Conservation (phyloP, 2,797 vertebrate species). For the Benthosema pterotum region DNA sequence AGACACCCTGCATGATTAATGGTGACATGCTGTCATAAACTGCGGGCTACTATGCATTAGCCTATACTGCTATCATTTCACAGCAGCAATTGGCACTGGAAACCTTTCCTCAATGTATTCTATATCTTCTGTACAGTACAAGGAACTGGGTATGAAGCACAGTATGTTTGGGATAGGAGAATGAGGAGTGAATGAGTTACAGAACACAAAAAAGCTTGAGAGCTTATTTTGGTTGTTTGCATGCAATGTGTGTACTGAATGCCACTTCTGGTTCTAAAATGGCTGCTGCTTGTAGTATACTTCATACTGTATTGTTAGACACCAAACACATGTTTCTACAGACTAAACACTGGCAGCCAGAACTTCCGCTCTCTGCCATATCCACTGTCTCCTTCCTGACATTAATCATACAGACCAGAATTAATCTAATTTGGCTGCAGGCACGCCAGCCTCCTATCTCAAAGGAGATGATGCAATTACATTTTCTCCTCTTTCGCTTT, state of each 20-base stretch:
- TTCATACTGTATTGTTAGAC: too few species aligned
- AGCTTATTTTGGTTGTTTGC: too few species aligned
- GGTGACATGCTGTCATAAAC: slow-evolving; percentile 39
- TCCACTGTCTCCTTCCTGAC: slow-evolving; percentile 39
- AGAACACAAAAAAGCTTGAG: too few species aligned
- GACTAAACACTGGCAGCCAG: slow-evolving; percentile 29
- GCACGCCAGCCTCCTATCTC: slow-evolving; percentile 32
- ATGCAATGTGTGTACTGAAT: too few species aligned
- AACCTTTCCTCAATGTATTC: slow-evolving; percentile 14
- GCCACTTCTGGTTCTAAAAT: slow-evolving; percentile 3
- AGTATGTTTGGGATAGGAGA: slow-evolving; percentile 41
- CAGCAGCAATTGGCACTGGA: slow-evolving; percentile 9
- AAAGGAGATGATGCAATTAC: slow-evolving; percentile 54
- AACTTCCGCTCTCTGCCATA: slow-evolving; percentile 45
- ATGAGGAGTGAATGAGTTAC: neutral
- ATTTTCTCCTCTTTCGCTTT: slow-evolving; percentile 43
- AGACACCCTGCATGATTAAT: slow-evolving; percentile 26
- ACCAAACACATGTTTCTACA: slow-evolving; percentile 22
- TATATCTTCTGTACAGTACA: neutral
- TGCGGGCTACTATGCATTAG: slow-evolving; percentile 20
- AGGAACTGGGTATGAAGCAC: slow-evolving; percentile 38
- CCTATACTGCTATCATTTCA: slow-evolving; percentile 11
- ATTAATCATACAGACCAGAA: slow-evolving; percentile 75
- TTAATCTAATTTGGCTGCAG: slow-evolving; percentile 70
- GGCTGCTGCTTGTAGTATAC: neutral